Conservation (phyloP, 2,113 vertebrate genomes). For the Platichthys stellatus region DNA sequence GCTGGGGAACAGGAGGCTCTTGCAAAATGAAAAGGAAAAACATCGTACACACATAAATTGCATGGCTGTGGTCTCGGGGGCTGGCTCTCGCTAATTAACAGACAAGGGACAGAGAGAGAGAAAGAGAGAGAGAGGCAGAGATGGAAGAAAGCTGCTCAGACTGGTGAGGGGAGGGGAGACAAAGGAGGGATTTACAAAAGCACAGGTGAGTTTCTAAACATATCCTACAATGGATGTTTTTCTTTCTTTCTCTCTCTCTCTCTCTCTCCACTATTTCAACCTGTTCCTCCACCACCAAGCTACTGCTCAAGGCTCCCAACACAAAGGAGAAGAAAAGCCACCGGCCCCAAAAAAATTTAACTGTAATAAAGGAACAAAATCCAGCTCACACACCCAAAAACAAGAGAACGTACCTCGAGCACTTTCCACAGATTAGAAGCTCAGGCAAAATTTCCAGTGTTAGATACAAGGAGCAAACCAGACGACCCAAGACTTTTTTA, state of each 20-base stretch:
- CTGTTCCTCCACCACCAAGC: constrained; percentile 58
- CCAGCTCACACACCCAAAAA: constrained; percentile 25
- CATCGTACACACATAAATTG: constrained; percentile 72
- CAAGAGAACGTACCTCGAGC: constrained; percentile 5
- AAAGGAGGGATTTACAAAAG: constrained; percentile 31
- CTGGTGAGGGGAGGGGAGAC: constrained; percentile 31
- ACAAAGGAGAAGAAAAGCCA: constrained; percentile 45
- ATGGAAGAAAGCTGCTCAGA: constrained; percentile 32
- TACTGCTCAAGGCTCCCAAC: constrained; percentile 59
- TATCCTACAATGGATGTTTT: constrained; percentile 27
- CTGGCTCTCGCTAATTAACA: constrained; percentile 65
- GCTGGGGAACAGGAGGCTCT: constrained; percentile 71
- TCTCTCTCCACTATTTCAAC: constrained; percentile 10
- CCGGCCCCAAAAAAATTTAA: background rate
- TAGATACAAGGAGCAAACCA: constrained; percentile 43
- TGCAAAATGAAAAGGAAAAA: constrained; percentile 75
- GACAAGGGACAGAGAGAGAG: constrained; percentile 46
- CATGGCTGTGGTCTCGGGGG: constrained; percentile 63
- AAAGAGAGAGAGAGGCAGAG: constrained; percentile 45
- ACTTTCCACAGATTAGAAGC: constrained; percentile 21
- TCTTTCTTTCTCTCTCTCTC: background rate
- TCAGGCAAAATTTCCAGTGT: constrained; percentile 36
- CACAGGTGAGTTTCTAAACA: constrained; percentile 35
- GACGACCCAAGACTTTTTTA: constrained; percentile 18
- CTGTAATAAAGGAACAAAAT: constrained; percentile 13